A percentile compares a stretch with the other conserved stretches of the same genome.
Conservation (phyloP, 1,140 invertebrate species). For the Glossosoma conforme region DNA sequence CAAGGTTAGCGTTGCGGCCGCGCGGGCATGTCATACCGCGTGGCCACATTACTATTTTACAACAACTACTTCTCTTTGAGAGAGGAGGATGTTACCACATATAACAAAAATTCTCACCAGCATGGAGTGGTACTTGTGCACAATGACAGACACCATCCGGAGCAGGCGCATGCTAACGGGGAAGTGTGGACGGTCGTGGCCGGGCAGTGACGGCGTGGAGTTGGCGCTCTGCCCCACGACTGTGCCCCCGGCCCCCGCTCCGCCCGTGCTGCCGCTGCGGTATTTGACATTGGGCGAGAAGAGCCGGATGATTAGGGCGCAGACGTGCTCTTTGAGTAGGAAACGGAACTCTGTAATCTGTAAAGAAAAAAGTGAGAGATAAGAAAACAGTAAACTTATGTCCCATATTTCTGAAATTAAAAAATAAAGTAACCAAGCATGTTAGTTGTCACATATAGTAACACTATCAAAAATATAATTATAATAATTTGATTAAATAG, state of each 20-base stretch:
- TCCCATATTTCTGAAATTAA: no score
- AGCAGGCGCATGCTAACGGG: conserved; percentile 93
- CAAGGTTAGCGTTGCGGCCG: no score
- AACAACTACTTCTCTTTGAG: no score
- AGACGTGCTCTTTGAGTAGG: conserved; percentile 92
- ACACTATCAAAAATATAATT: not conserved
- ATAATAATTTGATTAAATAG: not conserved
- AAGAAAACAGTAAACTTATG: no score
- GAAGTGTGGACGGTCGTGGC: conserved; percentile 90
- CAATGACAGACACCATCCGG: conserved; percentile 85
- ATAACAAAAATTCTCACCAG: conserved; percentile 71
- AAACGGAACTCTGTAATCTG: conserved; percentile 93
- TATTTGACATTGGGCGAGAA: conserved; percentile 97
- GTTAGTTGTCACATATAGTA: conserved; percentile 1
- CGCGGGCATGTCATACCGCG: no score
- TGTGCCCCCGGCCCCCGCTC: conserved; percentile 28
- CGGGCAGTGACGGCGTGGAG: conserved; percentile 46
- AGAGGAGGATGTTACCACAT: no score
- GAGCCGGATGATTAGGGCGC: conserved; percentile 94
- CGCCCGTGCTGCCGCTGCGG: conserved; percentile 54
- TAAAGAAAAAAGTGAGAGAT: conserved; percentile 42
- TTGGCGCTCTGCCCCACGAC: conserved; percentile 13
- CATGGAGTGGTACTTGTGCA: conserved; percentile 90
- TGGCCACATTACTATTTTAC: no score
- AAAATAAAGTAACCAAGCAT: conserved; percentile 9